Base-by-base conservation (phyloP, 2,113 vertebrate species). In the Scortum barcoo region DNA sequence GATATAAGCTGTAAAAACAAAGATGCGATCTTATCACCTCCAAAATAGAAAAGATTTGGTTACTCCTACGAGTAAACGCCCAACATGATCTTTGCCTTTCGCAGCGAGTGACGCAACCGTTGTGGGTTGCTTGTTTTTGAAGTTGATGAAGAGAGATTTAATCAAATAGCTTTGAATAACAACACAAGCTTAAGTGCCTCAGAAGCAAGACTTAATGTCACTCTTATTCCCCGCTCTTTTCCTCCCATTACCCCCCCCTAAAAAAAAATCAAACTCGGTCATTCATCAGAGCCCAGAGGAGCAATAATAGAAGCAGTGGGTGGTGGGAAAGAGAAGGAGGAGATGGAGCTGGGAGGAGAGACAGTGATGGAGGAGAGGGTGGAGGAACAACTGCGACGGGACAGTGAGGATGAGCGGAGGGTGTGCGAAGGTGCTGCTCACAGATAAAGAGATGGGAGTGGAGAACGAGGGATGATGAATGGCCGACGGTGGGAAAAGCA, bases 351-450 rank as follows among this genome's bases (percentile, higher is more conserved):
- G 17, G 1, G 72, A 33, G 67, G 22, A 44, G 66, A 69, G 87
- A 81, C 74, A 36, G 50, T 69, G 81, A 84, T 74, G 65, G 69
- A 85, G 72, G 60, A 61, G 75, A 53, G 76, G 57, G 44, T 70
- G 80, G 71, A 72, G 77, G 42, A 67, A 22, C n/a, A 17, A 40
- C 57, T 50, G 72, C 5, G 50, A 56, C 44, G 42, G 74, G 78
- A 74, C 42, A 17, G 63, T n/a, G 73, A 63, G 67, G 67, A 68
- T 51, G 77, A 80, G 77, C 10, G 46, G 86, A 85, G 78, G 81
- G 78, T 76, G 81, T 80, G 88, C 84, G 87, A 74, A 82, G 76
- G 88, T 85, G 83, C 76, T 58, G 74, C 75, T 65, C 67, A 70
- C 48, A 42, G 79, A 88, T 80, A 81, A 82, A 78, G 66, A 75